Base-by-base conservation (phyloP, 2,797 vertebrate species). In the Malacoctenus gilli region DNA sequence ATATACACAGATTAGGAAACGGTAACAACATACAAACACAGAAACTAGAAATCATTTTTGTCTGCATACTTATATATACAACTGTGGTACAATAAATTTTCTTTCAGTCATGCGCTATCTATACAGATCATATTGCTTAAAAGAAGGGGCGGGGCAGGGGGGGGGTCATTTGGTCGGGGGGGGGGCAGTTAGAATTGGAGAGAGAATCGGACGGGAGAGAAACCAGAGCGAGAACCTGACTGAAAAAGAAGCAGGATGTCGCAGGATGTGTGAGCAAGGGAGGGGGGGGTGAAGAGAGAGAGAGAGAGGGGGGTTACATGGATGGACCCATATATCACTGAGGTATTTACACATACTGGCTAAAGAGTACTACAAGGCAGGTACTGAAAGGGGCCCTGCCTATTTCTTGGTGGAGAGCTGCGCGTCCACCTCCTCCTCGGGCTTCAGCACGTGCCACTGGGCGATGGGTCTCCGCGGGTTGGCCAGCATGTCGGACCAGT, bases 71-170 rank as follows among this genome's bases (percentile, higher is more conserved):
- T 93, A 92, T 98, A 93, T 95, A 92, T 98, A 99, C 96, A 99
- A 95, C 92, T 87, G 93, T 94, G 94, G 94, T 96, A 95, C 95
- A 94, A 93, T 95, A 95, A 95, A 94, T 91, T n/a, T n/a, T 93
- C 95, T 95, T 95, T 95, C 94, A 93, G 91, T 97, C 96, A 98
- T 98, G 97, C 96, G 95, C 94, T 99, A 97, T 97, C 96, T 98
- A 98, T 95, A 98, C 95, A 92, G 89, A 95, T 98, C 94, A 96
- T 99, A 99, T 99, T 99, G 97, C 97, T 99, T 99, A 97, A 98
- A 98, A 98, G 95, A 97, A 96, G 95, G 96, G 94, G n/a, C n/a
- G n/a, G n/a, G n/a, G n/a, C n/a, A n/a, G n/a, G n/a, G n/a, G n/a
- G n/a, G n/a, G n/a, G n/a, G 93, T 90, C 90, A 88, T 94, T 87